phyloP scores from a whole-genome alignment of 1,140 invertebrate species.

The Bombus picipes region DNA sequence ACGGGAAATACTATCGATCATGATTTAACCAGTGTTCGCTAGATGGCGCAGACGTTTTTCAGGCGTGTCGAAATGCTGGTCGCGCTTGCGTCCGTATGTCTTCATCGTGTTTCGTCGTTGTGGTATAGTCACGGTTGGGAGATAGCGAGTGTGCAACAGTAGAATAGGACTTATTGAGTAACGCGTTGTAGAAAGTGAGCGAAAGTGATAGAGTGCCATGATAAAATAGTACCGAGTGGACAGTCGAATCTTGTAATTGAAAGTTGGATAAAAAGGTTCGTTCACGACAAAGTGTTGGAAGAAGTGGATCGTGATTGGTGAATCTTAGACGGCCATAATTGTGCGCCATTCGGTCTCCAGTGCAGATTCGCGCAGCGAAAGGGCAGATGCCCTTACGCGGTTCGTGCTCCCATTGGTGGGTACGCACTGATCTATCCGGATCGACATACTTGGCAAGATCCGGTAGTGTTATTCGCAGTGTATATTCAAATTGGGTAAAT shows the following conservation, averaged over 20 bases:
- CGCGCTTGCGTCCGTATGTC: slow-evolving; percentile 29
- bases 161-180: slow-evolving; percentile 32
- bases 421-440: slow-evolving; percentile 40
- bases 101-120: slow-evolving; percentile 21
- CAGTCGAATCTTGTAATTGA: not conserved
- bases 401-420: slow-evolving; percentile 49
- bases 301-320: slow-evolving; percentile 34
- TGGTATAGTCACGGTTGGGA: slow-evolving; percentile 26
- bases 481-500: not conserved
- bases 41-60: slow-evolving; percentile 24
- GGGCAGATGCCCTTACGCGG: slow-evolving; percentile 58
- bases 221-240: slow-evolving; percentile 11
- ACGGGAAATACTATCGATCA: slow-evolving; percentile 7
- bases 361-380: slow-evolving; percentile 36
- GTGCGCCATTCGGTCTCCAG: slow-evolving; percentile 45
- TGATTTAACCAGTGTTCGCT: not conserved
- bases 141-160: slow-evolving; percentile 12
- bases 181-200: slow-evolving; percentile 45
- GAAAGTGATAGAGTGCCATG: slow-evolving; percentile 44
- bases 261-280: not conserved
- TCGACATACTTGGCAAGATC: slow-evolving; percentile 43
- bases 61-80: slow-evolving; percentile 48
- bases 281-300: not conserved
- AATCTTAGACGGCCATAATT: slow-evolving; percentile 49
- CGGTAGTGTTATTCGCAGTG: not conserved